These are phyloP conservation scores for Suncus etruscus DNA, from an alignment of 2,113 vertebrate genomes.

Conservation along the genomic window DNA sequence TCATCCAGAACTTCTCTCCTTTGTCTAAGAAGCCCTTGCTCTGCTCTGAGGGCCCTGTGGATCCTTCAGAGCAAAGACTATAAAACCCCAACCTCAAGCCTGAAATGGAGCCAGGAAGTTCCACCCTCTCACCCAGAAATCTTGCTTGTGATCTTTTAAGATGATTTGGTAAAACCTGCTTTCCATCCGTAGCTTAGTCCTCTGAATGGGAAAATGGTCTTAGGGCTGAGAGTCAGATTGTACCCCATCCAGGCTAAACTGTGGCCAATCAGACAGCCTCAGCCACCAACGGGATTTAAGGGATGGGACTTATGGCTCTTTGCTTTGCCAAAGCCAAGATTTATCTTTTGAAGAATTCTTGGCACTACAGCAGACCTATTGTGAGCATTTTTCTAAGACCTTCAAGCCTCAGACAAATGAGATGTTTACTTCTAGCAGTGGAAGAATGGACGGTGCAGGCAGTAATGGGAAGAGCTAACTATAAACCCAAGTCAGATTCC, in stretches of 20 bases:
- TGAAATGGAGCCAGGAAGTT: neutral
- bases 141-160: neutral
- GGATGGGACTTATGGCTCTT: neutral
- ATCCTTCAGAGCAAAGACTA: neutral
- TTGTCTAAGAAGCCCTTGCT: neutral
- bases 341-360: constrained; percentile 20
- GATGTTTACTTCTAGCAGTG: constrained; percentile 11
- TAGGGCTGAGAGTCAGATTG: neutral
- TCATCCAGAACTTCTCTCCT: neutral
- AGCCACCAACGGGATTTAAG: neutral
- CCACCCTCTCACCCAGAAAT: neutral
- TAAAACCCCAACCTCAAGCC: neutral
- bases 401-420: neutral
- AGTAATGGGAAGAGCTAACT: constrained; percentile 30
- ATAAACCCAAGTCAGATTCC: constrained; percentile 39
- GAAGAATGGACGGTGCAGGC: neutral
- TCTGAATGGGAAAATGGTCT: neutral
- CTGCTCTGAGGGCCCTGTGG: neutral
- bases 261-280: neutral
- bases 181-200: neutral
- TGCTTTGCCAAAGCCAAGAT: neutral
- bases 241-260: neutral
- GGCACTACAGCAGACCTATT: constrained; percentile 21
- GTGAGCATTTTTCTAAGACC: neutral
- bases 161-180: neutral